These are phyloP conservation scores for Euwallacea fornicatus DNA, from an alignment of 1,140 invertebrate genomes.

Conservation along the genomic window DNA sequence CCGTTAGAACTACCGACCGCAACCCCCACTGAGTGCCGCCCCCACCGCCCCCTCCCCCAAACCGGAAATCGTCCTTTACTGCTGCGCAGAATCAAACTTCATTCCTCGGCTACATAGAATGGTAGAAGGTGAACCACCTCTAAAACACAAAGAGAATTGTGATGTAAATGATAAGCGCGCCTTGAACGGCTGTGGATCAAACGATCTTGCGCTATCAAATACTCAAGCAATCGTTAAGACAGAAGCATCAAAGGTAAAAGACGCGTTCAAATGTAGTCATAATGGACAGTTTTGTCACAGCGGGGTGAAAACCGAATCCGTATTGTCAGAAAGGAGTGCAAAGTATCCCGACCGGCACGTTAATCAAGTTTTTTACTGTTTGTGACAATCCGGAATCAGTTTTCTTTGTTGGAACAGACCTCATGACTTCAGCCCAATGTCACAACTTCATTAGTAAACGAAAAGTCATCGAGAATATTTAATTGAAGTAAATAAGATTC, in stretches of 20 bases:
- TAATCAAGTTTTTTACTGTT: too few species aligned
- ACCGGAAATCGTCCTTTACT: slow-evolving; percentile 27
- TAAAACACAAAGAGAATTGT: slow-evolving; percentile 57
- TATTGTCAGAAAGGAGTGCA: too few species aligned
- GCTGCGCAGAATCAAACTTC: slow-evolving; percentile 30
- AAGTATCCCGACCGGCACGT: too few species aligned
- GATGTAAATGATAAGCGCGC: slow-evolving; percentile 76
- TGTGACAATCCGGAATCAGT: too few species aligned
- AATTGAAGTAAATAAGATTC: too few species aligned
- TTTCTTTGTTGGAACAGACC: too few species aligned
- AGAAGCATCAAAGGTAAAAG: slow-evolving; percentile 41
- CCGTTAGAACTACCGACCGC: slow-evolving; percentile 39
- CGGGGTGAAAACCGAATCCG: too few species aligned
- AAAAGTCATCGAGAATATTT: too few species aligned
- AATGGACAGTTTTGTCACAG: too few species aligned
- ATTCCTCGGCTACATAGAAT: slow-evolving; percentile 47
- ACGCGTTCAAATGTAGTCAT: neutral
- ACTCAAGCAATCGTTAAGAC: slow-evolving; percentile 18
- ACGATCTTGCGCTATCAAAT: slow-evolving; percentile 64
- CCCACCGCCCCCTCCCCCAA: slow-evolving; percentile 15
- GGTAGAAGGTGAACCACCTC: slow-evolving; percentile 50
- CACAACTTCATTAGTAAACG: too few species aligned
- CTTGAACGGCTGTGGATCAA: slow-evolving; percentile 74
- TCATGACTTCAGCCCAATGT: too few species aligned
- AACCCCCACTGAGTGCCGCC: slow-evolving; percentile 43